These are phyloP conservation scores for Propithecus perrieri DNA, from an alignment of 2,797 vertebrate species.

Conservation along the genomic window DNA sequence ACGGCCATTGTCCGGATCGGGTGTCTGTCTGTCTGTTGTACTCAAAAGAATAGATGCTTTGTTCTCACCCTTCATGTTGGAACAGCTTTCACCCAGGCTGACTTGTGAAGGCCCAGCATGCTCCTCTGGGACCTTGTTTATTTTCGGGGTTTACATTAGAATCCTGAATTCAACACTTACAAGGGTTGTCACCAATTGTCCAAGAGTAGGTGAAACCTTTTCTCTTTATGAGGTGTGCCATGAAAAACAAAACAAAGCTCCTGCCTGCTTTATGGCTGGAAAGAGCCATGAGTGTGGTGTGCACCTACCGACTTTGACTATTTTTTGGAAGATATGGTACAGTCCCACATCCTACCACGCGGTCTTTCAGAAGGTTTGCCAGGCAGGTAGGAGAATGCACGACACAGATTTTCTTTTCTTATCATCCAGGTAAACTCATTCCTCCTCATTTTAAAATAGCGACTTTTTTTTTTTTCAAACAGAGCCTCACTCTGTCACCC, in stretches of 20 bases:
- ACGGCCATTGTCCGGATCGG: not conserved
- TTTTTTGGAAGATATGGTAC: not conserved
- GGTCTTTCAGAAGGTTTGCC: not conserved
- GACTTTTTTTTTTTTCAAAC: not conserved
- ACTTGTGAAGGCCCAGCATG: not conserved
- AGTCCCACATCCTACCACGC: too few species aligned
- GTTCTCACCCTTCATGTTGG: not conserved
- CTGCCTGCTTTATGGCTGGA: not conserved
- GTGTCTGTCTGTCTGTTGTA: not conserved
- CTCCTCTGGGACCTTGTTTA: not conserved
- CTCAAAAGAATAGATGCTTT: conserved; percentile 22
- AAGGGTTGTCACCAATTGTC: not conserved
- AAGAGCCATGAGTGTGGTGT: not conserved
- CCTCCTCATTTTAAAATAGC: not conserved
- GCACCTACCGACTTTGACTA: not conserved
- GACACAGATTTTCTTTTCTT: not conserved
- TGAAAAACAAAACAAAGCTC: not conserved
- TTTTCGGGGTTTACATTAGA: not conserved
- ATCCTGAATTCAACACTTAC: not conserved
- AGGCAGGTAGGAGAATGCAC: not conserved
- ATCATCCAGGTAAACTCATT: not conserved
- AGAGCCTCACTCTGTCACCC: not conserved
- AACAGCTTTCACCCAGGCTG: not conserved
- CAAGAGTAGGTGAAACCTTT: not conserved
- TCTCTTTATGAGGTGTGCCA: not conserved